Evolutionary conservation across 1,140 invertebrate species (phyloP), one percentile per base, ranked within the genome.

Genomic region (Dufourea novaeangliae): DNA sequence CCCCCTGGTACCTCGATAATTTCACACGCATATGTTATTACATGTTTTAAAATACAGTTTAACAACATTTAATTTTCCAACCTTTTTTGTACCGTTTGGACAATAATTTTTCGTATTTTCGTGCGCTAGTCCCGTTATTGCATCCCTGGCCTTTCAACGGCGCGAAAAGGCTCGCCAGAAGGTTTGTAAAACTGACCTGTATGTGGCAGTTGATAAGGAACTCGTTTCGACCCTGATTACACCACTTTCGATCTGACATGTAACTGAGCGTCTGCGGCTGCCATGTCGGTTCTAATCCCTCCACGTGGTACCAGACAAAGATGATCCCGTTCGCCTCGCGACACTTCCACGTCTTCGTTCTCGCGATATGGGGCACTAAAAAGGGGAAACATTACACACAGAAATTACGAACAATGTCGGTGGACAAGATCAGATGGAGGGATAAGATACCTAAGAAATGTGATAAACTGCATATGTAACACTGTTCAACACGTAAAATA

Each of bases 291-390:
- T 94, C 92, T 1, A 93, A 87, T 6, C 92, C 93, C 84, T 98
- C 97, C 0, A 95, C 95, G 84, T 98, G 96, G 86, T 96, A 95
- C 97, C 97, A 98, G 6, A 98, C 93, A 88, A 96, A 97, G 27
- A 98, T 95, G 22, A 95, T 94, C 0, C 94, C 94, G 87, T 97
- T 97, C 0, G 93, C 89, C 90, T 98, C 97, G 32, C 91, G 88
- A 0, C 93, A 93, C 17, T 87, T 89, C 95, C 96, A 97, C 0
- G 93, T 93, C 78, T 93, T 95, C 1, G 96, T 94, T 69, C 93
- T 93, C 2, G 94, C 93, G 0, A 93, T 93, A 59, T 92, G 91
- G 0, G 95, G 95, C 22, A 94, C 95, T 95, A 88, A 44, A 90
- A 88, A 34, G n/a, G 59, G 34, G 11, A n/a, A 37, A 66, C 12